Base-by-base conservation (phyloP, 2,797 vertebrate genomes). In the Aythya fuligula region DNA sequence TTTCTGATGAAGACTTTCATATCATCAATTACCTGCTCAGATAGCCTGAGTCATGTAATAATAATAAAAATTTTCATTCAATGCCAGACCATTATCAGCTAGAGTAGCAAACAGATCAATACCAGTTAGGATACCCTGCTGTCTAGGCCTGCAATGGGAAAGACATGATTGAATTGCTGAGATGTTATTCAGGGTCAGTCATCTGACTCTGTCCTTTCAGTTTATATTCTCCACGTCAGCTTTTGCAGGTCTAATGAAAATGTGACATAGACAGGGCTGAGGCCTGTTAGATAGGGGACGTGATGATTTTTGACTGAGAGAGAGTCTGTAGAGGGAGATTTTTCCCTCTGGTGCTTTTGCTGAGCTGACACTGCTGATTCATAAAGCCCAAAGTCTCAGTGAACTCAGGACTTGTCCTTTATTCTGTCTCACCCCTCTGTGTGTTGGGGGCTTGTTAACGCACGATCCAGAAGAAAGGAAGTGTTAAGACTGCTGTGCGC, bases 161-260 rank as follows among this genome's bases (percentile, higher is more conserved):
- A 92, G 94, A 94, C 71, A 82, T 39, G 62, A 86, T 92, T 96
- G 76, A 95, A 94, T 94, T 96, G 73, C 89, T 90, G 80, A 60
- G 89, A 91, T 96, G 90, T 94, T 97, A 95, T 96, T 92, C 95
- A 76, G 89, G 95, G 93, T 97, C 91, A 96, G 65, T 75, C 73
- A 94, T 93, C 93, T 95, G 95, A 96, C 70, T 90, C 72, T 85
- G 77, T 73, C 56, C 86, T 89, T 95, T 93, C 72, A 43, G 49
- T 78, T 90, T 96, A 83, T 90, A 81, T 88, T 92, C 94, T 95
- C 89, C 41, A 51, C 81, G 54, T 84, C 38, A 73, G 39, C 58
- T 67, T 74, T 69, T 95, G 80, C 49, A 85, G 70, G 36, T 74
- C 66, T 94, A 79, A 89, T 93, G 79, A 75, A 95, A 95, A 75